Conservation (phyloP, 2,113 vertebrate genomes). For the Procapra przewalskii region DNA sequence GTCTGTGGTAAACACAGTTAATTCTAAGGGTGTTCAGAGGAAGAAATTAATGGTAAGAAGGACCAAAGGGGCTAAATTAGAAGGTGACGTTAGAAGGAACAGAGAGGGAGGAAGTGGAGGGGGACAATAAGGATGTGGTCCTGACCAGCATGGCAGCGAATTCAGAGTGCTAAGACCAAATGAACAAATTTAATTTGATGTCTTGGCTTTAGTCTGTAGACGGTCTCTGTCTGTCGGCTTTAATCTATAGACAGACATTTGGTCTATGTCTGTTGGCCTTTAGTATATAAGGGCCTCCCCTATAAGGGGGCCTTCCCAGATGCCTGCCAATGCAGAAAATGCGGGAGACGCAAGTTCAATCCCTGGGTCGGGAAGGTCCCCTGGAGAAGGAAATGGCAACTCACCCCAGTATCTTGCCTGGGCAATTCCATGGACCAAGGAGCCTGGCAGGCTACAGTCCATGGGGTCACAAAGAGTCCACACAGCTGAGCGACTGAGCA, state of each 20-base stretch:
- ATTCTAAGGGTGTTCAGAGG: not conserved
- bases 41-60: not conserved
- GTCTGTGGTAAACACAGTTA: not conserved
- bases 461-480: not conserved
- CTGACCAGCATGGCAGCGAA: rapidly evolving
- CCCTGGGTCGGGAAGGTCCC: not conserved
- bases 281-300: not conserved
- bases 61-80: not conserved
- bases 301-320: not conserved
- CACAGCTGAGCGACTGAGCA: not conserved
- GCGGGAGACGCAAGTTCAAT: rapidly evolving
- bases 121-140: not conserved
- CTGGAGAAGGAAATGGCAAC: not conserved
- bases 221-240: not conserved
- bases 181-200: not conserved
- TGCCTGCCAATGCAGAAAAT: not conserved
- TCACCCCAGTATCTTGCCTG: not conserved
- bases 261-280: not conserved
- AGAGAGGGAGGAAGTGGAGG: not conserved
- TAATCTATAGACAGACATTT: not conserved
- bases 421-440: not conserved
- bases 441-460: not conserved
- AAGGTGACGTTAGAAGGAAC: not conserved
- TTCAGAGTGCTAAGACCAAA: not conserved
- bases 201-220: not conserved